phyloP scores from a whole-genome alignment of 2,888 invertebrate genomes.

The Micropterix aruncella region DNA sequence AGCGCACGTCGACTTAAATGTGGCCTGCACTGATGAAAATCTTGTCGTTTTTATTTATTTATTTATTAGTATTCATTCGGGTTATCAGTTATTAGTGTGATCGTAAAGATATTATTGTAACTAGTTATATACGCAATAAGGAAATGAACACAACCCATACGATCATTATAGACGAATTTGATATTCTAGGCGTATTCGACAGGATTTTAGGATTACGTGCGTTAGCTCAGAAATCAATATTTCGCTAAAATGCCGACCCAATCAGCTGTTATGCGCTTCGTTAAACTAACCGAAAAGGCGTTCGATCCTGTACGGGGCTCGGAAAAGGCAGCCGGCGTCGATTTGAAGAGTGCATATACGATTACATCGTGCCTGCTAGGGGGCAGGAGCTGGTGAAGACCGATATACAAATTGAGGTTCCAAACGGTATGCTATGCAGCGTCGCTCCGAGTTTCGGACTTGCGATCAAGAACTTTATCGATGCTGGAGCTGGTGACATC shows the following conservation, averaged over 20 bases:
- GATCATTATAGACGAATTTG: too few species aligned
- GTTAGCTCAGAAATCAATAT: too few species aligned
- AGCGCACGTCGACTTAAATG: too few species aligned
- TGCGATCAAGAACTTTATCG: constrained; percentile 90
- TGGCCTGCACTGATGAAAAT: too few species aligned
- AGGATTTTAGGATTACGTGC: too few species aligned
- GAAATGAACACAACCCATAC: too few species aligned
- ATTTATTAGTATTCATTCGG: too few species aligned
- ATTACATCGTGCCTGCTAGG: constrained; percentile 67
- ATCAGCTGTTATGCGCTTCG: constrained; percentile 45
- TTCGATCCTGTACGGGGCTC: constrained; percentile 75
- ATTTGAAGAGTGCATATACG: constrained; percentile 87
- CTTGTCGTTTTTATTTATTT: too few species aligned
- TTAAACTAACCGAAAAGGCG: constrained; percentile 71
- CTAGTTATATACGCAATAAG: too few species aligned
- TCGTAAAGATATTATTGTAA: too few species aligned
- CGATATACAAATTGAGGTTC: constrained; percentile 84
- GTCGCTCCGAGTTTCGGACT: constrained; percentile 91
- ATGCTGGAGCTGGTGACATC: constrained; percentile 94
- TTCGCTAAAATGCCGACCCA: constrained; percentile 23
- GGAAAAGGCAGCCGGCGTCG: constrained; percentile 77
- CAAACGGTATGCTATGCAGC: constrained; percentile 84
- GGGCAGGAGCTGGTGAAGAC: constrained; percentile 83
- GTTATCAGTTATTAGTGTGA: too few species aligned
- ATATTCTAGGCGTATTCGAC: too few species aligned